Conservation (phyloP, 2,113 vertebrate species). For the Pollimyrus isidori region DNA sequence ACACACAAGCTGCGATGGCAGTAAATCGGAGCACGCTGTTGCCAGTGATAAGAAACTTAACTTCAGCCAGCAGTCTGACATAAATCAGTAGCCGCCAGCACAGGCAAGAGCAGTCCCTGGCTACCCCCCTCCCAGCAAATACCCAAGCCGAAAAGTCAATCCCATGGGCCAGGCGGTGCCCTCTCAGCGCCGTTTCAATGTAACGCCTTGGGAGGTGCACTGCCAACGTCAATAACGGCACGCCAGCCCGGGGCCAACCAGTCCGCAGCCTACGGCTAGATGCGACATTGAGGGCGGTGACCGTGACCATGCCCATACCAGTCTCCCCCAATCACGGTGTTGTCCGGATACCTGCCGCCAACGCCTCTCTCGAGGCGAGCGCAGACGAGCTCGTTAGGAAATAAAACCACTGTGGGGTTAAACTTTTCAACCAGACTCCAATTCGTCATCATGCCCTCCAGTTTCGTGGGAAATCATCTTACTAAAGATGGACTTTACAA, state of each 20-base stretch:
- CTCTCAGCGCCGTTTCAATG: background rate
- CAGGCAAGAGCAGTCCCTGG: background rate
- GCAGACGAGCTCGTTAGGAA: background rate
- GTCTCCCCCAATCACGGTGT: background rate
- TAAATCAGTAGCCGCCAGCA: background rate
- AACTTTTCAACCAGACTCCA: background rate
- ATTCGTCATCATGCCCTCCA: background rate
- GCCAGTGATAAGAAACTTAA: conserved; percentile 17
- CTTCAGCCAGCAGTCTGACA: conserved; percentile 1
- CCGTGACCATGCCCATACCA: no score
- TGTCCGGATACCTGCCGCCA: background rate
- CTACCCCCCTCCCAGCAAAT: background rate
- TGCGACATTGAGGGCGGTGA: background rate
- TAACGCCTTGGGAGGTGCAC: background rate
- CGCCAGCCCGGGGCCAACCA: background rate
- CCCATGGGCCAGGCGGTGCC: background rate
- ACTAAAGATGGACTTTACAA: background rate
- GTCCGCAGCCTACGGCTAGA: background rate
- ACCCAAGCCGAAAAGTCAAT: background rate
- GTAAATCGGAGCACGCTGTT: background rate
- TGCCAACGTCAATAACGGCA: background rate
- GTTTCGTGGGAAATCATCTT: background rate
- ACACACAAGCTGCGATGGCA: background rate
- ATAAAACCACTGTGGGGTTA: background rate
- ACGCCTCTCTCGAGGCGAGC: background rate